Percentiles rank a stretch among this genome's conserved stretches.
Evolutionary conservation across 1,140 invertebrate species (phyloP).

Genomic region (Micrasema longulum): DNA sequence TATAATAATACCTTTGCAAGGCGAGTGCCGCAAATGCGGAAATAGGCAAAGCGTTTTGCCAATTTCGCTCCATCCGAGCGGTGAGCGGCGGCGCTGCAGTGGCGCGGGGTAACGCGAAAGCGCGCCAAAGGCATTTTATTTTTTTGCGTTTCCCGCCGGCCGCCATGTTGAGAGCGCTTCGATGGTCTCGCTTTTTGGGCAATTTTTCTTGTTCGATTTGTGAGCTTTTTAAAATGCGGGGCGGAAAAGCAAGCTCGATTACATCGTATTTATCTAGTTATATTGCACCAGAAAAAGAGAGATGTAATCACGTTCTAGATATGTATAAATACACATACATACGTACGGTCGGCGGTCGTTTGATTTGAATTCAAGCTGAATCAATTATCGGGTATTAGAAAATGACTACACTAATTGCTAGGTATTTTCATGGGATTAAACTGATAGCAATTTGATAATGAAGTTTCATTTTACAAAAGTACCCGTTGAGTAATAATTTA

Average conservation of each 20-base stretch:
- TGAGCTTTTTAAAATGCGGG: conserved; percentile 7
- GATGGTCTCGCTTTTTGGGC: conserved; percentile 35
- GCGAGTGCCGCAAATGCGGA: conserved; percentile 47
- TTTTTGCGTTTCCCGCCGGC: conserved; percentile 31
- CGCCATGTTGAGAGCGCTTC: conserved; percentile 47
- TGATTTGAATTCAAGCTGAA: too few relatives aligned
- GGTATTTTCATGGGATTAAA: too few relatives aligned
- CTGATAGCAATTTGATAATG: too few relatives aligned
- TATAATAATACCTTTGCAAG: conserved; percentile 39
- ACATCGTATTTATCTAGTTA: neutral
- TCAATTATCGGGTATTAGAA: too few relatives aligned
- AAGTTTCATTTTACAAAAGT: too few relatives aligned
- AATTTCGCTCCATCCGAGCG: conserved; percentile 51
- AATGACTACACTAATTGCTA: too few relatives aligned
- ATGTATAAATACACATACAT: too few relatives aligned
- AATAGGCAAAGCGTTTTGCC: conserved; percentile 53
- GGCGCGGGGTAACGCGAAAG: conserved; percentile 33
- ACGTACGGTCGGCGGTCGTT: too few relatives aligned
- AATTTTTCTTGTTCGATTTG: conserved; percentile 41
- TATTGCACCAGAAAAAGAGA: too few relatives aligned
- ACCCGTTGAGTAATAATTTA: too few relatives aligned
- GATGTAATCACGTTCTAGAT: too few relatives aligned
- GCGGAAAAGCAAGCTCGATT: conserved; percentile 17
- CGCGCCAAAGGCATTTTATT: conserved; percentile 41
- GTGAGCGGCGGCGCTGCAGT: conserved; percentile 19